Percentiles rank a stretch among this genome's conserved stretches.
Conservation (phyloP, 2,888 invertebrate species). For the Ennomos erosarius region DNA sequence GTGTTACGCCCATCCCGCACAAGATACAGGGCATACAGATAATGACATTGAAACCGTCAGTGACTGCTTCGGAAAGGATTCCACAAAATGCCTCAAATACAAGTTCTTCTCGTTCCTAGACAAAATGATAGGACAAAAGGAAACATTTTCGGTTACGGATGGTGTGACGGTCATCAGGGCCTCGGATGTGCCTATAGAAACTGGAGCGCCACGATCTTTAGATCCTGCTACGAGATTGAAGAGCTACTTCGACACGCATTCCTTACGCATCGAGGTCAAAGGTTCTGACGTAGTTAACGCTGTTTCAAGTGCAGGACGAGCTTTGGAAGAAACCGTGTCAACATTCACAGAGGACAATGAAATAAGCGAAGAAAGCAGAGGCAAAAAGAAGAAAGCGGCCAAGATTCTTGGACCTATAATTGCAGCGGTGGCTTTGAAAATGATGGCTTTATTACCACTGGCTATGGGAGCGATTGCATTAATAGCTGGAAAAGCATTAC, state of each 20-base stretch:
- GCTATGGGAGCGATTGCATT: constrained; percentile 93
- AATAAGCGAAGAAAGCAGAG: constrained; percentile 89
- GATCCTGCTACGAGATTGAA: constrained; percentile 89
- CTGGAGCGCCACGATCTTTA: constrained; percentile 91
- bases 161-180: constrained; percentile 94
- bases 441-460: constrained; percentile 91
- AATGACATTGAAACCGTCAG: constrained; percentile 92
- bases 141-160: constrained; percentile 91
- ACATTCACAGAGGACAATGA: constrained; percentile 84
- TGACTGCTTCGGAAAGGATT: constrained; percentile 93
- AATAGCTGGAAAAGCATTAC: constrained; percentile 93
- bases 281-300: constrained; percentile 93
- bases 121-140: constrained; percentile 92
- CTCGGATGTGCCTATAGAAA: constrained; percentile 88
- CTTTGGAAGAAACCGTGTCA: constrained; percentile 90
- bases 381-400: constrained; percentile 93
- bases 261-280: constrained; percentile 93
- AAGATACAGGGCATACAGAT: constrained; percentile 88
- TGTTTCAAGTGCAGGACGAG: constrained; percentile 91
- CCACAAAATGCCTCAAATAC: constrained; percentile 93
- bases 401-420: constrained; percentile 92
- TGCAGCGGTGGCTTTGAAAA: constrained; percentile 90
- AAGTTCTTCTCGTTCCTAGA: constrained; percentile 94
- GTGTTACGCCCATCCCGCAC: constrained; percentile 88
- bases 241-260: constrained; percentile 91